A percentile compares a stretch with the other conserved stretches of the same genome.
Conservation (phyloP, 2,113 vertebrate genomes). For the Rhabdomys dilectus region DNA sequence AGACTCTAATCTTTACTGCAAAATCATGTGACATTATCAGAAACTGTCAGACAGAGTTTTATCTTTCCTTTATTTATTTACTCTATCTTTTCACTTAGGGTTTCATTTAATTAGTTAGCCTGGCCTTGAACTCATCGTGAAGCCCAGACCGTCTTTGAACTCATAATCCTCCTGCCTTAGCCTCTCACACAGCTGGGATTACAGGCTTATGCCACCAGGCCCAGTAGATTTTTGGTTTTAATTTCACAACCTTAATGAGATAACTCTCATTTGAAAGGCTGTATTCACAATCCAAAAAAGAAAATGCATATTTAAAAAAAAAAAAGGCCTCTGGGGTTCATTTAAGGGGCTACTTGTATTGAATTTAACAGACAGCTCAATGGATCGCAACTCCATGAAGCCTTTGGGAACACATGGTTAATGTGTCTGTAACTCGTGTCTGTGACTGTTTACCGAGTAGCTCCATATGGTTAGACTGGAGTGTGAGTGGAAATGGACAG, state of each 20-base stretch:
- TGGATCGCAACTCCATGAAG: background rate
- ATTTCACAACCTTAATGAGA: background rate
- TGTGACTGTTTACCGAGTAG: background rate
- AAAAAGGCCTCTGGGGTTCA: background rate
- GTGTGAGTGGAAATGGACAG: background rate
- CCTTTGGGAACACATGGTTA: background rate
- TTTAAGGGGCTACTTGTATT: conserved; percentile 26
- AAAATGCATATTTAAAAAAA: conserved; percentile 22
- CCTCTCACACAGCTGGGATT: background rate
- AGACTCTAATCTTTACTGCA: conserved; percentile 92
- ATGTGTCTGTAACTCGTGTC: background rate
- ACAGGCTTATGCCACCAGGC: background rate
- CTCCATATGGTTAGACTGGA: background rate
- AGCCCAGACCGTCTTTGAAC: background rate
- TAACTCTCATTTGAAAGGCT: background rate
- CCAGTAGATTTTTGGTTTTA: background rate
- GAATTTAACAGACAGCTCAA: background rate
- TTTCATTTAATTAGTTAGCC: background rate
- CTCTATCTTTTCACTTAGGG: background rate
- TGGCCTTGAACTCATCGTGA: background rate
- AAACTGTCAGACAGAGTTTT: background rate
- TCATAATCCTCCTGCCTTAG: background rate
- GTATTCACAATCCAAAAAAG: background rate
- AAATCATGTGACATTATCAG: conserved; percentile 64
- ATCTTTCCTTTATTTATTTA: background rate